Conservation (phyloP, 2,888 invertebrate species). For the Melipona bicolor region DNA sequence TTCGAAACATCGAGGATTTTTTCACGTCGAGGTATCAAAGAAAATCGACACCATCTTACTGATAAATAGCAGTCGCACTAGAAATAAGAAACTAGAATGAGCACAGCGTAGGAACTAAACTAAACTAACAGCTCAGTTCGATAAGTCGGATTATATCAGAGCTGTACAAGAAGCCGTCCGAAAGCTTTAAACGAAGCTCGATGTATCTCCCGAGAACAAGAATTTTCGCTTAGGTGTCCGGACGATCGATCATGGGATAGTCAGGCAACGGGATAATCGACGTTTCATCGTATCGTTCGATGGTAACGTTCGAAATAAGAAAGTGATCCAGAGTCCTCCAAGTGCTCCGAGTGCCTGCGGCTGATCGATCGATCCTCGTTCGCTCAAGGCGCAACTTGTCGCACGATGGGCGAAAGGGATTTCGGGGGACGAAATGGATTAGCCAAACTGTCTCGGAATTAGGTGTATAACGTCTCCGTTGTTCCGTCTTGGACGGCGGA, state of each 20-base stretch:
- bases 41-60: not conserved
- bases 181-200: constrained; percentile 14
- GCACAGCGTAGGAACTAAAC: too few species aligned
- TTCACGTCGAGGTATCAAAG: too few species aligned
- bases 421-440: not conserved
- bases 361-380: constrained; percentile 4
- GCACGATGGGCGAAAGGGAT: not conserved
- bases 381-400: not conserved
- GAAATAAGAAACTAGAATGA: not conserved
- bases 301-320: constrained; percentile 2
- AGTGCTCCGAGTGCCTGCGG: not conserved
- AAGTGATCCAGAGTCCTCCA: not conserved
- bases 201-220: constrained; percentile 14
- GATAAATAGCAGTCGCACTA: too few species aligned
- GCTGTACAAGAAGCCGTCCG: not conserved
- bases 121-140: not conserved
- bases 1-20: too few species aligned
- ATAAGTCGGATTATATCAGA: constrained; percentile 12
- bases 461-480: too few species aligned
- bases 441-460: not conserved
- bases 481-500: too few species aligned
- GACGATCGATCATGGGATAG: constrained; percentile 17
- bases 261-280: constrained; percentile 4
- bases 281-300: not conserved
- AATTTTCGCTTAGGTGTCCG: constrained; percentile 11